phyloP scores from a whole-genome alignment of 2,797 vertebrate species.

The Sebastolobus altivelis region DNA sequence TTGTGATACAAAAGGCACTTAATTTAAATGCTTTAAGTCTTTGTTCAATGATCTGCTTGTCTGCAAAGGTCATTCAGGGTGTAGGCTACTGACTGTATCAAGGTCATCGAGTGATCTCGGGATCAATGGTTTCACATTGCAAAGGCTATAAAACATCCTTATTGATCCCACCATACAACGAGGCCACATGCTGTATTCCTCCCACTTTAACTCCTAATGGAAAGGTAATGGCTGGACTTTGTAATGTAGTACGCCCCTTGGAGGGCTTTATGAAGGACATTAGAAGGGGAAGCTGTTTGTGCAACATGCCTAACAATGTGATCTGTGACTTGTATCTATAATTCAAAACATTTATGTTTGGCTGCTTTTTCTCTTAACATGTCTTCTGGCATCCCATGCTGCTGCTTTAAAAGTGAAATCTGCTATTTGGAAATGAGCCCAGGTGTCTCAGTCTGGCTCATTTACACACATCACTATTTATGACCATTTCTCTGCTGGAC shows the following conservation, averaged over 20 bases:
- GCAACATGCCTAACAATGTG: not conserved
- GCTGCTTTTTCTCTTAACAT: constrained; percentile 1
- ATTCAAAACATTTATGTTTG: constrained; percentile 4
- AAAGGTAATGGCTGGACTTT: constrained; percentile 36
- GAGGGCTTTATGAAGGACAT: constrained; percentile 36
- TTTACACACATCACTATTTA: constrained; percentile 52
- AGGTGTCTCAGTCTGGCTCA: constrained; percentile 37
- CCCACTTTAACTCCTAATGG: constrained; percentile 32
- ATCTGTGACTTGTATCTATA: not conserved
- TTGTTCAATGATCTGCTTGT: not conserved
- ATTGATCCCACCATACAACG: constrained; percentile 43
- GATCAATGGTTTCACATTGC: constrained; percentile 50
- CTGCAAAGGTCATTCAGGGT: constrained; percentile 19
- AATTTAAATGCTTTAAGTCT: not conserved
- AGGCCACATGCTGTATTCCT: constrained; percentile 21
- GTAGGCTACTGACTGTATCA: constrained; percentile 6
- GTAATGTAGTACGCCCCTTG: constrained; percentile 16
- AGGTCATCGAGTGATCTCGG: constrained; percentile 37
- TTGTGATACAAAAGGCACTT: not conserved
- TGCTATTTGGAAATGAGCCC: constrained; percentile 38
- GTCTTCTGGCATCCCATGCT: not conserved
- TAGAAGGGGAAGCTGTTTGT: constrained; percentile 1
- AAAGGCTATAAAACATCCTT: constrained; percentile 29
- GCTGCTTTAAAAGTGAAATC: constrained; percentile 25
- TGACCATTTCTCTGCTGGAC: constrained; percentile 26